Conservation (phyloP, 2,888 invertebrate genomes). For the Nomada ferruginata region DNA sequence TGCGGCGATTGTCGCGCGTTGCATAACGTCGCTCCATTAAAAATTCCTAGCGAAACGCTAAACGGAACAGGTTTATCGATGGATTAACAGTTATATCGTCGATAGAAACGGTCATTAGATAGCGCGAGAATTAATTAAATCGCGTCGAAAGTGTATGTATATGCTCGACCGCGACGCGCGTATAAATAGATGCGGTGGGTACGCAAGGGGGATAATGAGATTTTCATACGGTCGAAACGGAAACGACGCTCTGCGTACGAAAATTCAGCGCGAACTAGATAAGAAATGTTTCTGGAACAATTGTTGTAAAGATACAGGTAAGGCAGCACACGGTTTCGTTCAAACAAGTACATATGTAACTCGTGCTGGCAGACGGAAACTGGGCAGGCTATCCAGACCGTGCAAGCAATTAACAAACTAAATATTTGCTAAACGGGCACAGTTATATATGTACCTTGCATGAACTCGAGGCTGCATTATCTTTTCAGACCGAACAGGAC, state of each 20-base stretch:
- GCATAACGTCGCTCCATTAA: constrained; percentile 45
- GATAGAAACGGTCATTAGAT: constrained; percentile 19
- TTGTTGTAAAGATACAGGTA: background rate
- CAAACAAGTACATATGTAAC: background rate
- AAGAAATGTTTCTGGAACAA: background rate
- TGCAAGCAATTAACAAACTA: constrained; percentile 10
- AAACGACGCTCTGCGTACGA: background rate
- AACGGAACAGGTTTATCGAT: constrained; percentile 38
- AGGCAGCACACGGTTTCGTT: background rate
- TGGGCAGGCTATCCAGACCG: background rate
- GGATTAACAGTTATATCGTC: constrained; percentile 39
- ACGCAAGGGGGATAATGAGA: constrained; percentile 10
- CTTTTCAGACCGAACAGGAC: no score
- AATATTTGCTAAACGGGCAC: constrained; percentile 2
- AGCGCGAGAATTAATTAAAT: constrained; percentile 35
- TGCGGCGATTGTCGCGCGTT: constrained; percentile 13
- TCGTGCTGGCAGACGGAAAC: background rate
- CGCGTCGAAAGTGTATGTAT: constrained; percentile 4
- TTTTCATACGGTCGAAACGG: background rate
- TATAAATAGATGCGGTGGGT: constrained; percentile 32
- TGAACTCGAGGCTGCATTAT: background rate
- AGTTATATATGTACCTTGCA: background rate
- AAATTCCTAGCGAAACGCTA: constrained; percentile 47
- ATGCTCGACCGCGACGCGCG: constrained; percentile 9
- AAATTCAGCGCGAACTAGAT: background rate